phyloP scores from a whole-genome alignment of 2,797 vertebrate species.

The Gymnodraco acuticeps region DNA sequence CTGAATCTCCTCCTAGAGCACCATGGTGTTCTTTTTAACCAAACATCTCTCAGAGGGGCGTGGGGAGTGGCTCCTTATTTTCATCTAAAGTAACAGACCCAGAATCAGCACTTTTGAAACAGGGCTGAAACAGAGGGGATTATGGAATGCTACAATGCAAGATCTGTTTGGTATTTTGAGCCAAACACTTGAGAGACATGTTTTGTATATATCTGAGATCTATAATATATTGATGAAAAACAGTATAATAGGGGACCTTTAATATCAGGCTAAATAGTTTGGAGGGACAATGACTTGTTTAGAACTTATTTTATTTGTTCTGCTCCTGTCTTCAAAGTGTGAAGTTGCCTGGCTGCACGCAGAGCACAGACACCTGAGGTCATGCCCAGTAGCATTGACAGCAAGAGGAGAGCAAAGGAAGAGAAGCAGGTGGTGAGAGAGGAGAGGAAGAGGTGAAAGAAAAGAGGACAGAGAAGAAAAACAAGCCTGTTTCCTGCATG shows the following conservation, averaged over 20 bases:
- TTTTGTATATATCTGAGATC: too few species aligned
- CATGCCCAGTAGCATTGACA: constrained; percentile 25
- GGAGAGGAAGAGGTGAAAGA: constrained; percentile 15
- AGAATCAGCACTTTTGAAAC: too few species aligned
- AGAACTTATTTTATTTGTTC: background rate
- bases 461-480: constrained; percentile 21
- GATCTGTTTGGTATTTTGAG: too few species aligned
- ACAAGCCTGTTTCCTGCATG: constrained; percentile 30
- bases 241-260: background rate
- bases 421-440: constrained; percentile 32
- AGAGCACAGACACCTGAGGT: constrained; percentile 41
- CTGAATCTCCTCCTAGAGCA: too few species aligned
- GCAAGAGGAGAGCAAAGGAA: constrained; percentile 23
- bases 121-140: too few species aligned
- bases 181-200: too few species aligned
- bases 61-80: too few species aligned
- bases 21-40: too few species aligned
- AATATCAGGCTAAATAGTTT: background rate
- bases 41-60: too few species aligned
- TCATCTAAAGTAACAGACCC: too few species aligned
- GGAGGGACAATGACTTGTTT: constrained; percentile 2
- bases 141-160: too few species aligned
- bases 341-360: constrained; percentile 11
- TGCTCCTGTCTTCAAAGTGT: constrained; percentile 7
- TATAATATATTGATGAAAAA: too few species aligned